Conservation (phyloP, 2,113 vertebrate genomes). For the Osmerus mordax region DNA sequence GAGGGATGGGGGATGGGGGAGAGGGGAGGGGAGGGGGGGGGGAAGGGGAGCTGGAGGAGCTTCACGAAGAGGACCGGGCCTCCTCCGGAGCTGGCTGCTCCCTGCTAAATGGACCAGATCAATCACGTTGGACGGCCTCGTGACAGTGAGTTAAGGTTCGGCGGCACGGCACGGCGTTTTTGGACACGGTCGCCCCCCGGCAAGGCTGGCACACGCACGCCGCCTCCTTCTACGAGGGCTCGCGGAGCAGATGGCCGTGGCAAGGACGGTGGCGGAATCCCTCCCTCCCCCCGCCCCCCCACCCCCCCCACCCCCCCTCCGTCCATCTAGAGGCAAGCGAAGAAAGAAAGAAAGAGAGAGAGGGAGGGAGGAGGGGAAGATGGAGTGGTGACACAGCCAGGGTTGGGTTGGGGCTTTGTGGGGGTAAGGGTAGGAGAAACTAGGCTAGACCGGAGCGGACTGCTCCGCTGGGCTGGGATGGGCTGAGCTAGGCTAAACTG, state of each 20-base stretch:
- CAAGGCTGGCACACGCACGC: conserved; percentile 56
- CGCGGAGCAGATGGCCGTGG: conserved; percentile 73
- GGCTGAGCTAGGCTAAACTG: neutral
- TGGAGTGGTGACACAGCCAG: conserved; percentile 44
- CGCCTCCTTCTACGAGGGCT: conserved; percentile 60
- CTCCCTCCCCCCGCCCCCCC: conserved; percentile 39
- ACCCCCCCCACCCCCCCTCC: neutral
- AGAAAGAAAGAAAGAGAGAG: conserved; percentile 42
- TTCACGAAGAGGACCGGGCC: conserved; percentile 61
- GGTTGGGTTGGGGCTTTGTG: conserved; percentile 11
- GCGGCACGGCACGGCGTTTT: conserved; percentile 62
- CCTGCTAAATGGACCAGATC: conserved; percentile 79
- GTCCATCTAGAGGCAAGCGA: conserved; percentile 56
- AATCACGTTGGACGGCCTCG: conserved; percentile 72
- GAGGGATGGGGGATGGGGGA: no score
- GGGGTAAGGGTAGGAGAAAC: no score
- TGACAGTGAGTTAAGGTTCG: conserved; percentile 77
- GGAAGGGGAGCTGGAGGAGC: conserved; percentile 51
- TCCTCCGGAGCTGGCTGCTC: conserved; percentile 70
- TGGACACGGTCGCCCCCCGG: conserved; percentile 60
- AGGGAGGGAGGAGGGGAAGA: conserved; percentile 36
- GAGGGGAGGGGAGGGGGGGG: conserved; percentile 50
- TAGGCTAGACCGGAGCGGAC: neutral
- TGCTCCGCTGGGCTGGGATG: conserved; percentile 10
- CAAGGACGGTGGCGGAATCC: conserved; percentile 61